Conservation (phyloP, 92 coral and sea anemone genomes). For the Parazoanthus darwini region DNA sequence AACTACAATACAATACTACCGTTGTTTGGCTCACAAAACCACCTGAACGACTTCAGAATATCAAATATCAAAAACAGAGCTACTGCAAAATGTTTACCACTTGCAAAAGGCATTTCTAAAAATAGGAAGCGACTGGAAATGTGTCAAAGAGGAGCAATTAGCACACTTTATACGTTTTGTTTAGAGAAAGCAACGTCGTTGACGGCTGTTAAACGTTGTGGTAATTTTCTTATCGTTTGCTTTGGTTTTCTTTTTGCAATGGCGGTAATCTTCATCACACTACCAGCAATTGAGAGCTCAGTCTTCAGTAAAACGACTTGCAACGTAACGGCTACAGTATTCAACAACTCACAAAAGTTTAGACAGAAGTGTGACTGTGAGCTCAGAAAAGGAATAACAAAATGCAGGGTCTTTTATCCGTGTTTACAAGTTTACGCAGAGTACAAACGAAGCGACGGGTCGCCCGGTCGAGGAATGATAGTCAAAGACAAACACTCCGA, state of each 20-base stretch:
- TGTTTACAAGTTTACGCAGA: slow-evolving; percentile 36
- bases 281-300: slow-evolving; percentile 27
- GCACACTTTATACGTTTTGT: not conserved
- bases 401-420: slow-evolving; percentile 13
- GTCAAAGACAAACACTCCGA: slow-evolving; percentile 10
- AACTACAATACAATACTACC: too few relatives aligned
- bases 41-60: not conserved
- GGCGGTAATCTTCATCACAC: slow-evolving; percentile 5
- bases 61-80: not conserved
- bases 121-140: not conserved
- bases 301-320: slow-evolving; percentile 1
- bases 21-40: not conserved
- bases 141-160: not conserved
- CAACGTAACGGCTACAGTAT: slow-evolving; percentile 7
- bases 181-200: slow-evolving; percentile 2
- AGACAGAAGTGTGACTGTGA: slow-evolving; percentile 10
- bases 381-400: slow-evolving; percentile 9
- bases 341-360: slow-evolving; percentile 2
- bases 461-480: slow-evolving; percentile 15
- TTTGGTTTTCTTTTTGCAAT: not conserved
- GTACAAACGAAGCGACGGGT: slow-evolving; percentile 21
- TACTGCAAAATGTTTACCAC: not conserved
- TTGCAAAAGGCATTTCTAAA: not conserved
- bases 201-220: not conserved
- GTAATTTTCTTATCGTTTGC: slow-evolving; percentile 13